Base-by-base conservation (phyloP, 2,888 invertebrate genomes). In the Phortica magna region DNA sequence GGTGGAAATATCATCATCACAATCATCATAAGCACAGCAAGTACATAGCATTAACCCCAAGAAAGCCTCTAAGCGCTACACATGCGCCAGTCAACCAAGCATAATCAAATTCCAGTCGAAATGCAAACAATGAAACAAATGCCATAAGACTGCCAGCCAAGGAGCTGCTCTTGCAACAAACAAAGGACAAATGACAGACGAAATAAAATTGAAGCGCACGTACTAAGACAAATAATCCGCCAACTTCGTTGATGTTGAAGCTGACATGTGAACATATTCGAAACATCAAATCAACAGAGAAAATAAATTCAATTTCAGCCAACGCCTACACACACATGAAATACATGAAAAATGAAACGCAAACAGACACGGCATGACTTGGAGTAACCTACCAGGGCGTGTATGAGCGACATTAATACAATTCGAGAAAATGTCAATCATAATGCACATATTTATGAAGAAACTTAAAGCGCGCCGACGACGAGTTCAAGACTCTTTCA, bases 361-460 rank as follows among this genome's bases (percentile, higher is more conserved):
- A 68, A 68, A 68, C 67, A 67, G 64, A 67, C 14, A 42, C n/a
- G 67, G n/a, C 41, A 4, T 12, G 41, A 17, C 31, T 31, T 31
- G 59, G 7, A 59, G 59, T 22, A 17, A 12, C 9, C 17, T 17
- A n/a, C 12, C 14, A 9, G 12, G 39, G 5, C 67, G 78, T 82
- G 82, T 83, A 83, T 83, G 85, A 83, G 81, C 88, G 89, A 89
- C 89, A 90, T 84, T 89, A 89, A 89, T 89, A 78, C 83, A 82
- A 89, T 89, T 90, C 82, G 77, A 76, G 78, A 81, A 83, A 82
- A 81, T 88, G 89, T 83, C 89, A 90, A 88, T 89, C 88, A 89
- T 84, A 81, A 12, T 3, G 5, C 17, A 12, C n/a, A 41, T 41
- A 67, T 48, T 70, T 53, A 22, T 70, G 22, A 53, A 53, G 70